A percentile compares a stretch with the other conserved stretches of the same genome.
These are phyloP conservation scores for Pristionchus maxplancki DNA, from an alignment of 2,888 invertebrate genomes.

Conservation along the genomic window DNA sequence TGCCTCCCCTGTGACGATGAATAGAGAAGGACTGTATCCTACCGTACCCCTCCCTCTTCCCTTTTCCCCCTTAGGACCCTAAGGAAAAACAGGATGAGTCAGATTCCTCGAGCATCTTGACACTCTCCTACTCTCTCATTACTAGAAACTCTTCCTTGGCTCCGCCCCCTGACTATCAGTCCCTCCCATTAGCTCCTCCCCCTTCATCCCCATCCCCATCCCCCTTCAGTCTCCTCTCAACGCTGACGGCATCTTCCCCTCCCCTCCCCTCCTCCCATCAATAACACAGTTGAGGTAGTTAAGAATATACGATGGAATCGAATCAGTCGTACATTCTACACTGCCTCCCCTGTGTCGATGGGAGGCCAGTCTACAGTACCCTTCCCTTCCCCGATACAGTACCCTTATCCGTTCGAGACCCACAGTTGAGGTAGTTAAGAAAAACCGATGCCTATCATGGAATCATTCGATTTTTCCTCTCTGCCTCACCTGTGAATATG, in stretches of 20 bases:
- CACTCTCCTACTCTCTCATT: no score
- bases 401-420: neutral
- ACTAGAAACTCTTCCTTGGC: no score
- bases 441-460: no score
- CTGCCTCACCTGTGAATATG: no score
- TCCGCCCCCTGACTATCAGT: no score
- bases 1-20: constrained; percentile 47
- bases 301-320: neutral
- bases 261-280: neutral
- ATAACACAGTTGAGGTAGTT: neutral
- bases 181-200: neutral
- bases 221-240: neutral
- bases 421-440: no score
- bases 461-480: no score
- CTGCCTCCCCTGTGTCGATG: neutral
- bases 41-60: neutral
- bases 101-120: neutral
- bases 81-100: neutral
- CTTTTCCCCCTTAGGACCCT: neutral
- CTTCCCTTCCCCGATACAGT: neutral
- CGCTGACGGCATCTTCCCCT: neutral
- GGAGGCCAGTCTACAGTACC: neutral
- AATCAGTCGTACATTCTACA: neutral
- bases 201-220: neutral
- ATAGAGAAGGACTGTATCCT: neutral